Conservation (phyloP, 2,797 vertebrate genomes). For the Buceros bicornis region DNA sequence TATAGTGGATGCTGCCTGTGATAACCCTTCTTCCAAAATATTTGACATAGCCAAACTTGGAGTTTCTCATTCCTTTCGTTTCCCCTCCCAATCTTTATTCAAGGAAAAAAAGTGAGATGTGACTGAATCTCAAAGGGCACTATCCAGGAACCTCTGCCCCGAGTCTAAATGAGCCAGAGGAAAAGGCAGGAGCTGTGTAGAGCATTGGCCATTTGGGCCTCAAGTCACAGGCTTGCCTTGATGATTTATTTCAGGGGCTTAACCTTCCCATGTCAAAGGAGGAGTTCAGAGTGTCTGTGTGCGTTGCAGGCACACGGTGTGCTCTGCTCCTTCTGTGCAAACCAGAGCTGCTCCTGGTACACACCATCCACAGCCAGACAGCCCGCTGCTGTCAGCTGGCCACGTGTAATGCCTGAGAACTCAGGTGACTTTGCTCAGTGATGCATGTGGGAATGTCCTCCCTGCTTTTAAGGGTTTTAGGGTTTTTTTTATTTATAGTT, state of each 20-base stretch:
- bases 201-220: neutral
- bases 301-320: accelerated
- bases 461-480: neutral
- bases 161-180: accelerated
- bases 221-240: neutral
- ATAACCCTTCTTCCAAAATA: neutral
- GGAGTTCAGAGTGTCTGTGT: neutral
- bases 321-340: neutral
- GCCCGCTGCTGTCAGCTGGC: neutral
- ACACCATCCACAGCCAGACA: accelerated
- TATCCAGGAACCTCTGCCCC: neutral
- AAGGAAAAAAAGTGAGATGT: neutral
- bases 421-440: neutral
- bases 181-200: neutral
- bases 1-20: neutral
- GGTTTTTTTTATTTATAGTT: neutral
- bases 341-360: neutral
- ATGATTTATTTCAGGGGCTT: neutral
- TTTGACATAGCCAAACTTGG: neutral
- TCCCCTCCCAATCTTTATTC: neutral
- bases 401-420: neutral
- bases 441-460: neutral
- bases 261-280: neutral
- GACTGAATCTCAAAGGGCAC: neutral
- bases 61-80: neutral